Evolutionary conservation across 2,113 vertebrate species (phyloP), one percentile per base, ranked within the genome.

Genomic region (Calypte anna): DNA sequence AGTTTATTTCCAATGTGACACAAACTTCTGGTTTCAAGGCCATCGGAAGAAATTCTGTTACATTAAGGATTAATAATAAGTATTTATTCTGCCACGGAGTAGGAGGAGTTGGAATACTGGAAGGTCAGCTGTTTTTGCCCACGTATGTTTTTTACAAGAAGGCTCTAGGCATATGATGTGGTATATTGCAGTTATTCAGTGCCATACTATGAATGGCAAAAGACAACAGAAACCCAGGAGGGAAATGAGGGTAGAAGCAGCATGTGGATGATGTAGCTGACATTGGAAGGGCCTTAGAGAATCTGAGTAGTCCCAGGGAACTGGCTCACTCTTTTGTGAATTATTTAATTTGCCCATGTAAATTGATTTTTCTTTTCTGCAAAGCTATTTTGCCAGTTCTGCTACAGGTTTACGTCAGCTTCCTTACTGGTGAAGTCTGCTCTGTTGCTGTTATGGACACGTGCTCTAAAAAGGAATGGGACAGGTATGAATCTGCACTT

Each of bases 1-100:
- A 27, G 92, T 96, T 90, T 72, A 83, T 88, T 88, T 88, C 74
- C 73, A 51, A 15, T 28, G 64, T 86, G 75, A 88, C 77, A 62
- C 59, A 31, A 40, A 51, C 36, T 46, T 36, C 63, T 90, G 68
- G 7, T 20, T 91, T 11, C 21, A 31, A 77, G 50, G 18, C 30
- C 19, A 33, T 61, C 30, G 33, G 38, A 83, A 70, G 17, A 78
- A 10, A 55, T 86, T 88, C 24, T 50, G 1, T 91, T 92, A 20
- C 27, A 51, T 67, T 77, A 70, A 63, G 19, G 25, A 70, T 88
- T 75, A 77, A 66, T 80, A 31, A 48, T 40, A 79, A 66, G 13
- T 88, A 36, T 85, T 69, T 80, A 67, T 91, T 80, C 28, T 62
- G 16, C 10, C 6, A 19, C 5, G 38, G 40, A 43, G 55, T 61